Base-by-base conservation (phyloP, 2,888 invertebrate genomes). In the Cataglyphis rosenhaueri region DNA sequence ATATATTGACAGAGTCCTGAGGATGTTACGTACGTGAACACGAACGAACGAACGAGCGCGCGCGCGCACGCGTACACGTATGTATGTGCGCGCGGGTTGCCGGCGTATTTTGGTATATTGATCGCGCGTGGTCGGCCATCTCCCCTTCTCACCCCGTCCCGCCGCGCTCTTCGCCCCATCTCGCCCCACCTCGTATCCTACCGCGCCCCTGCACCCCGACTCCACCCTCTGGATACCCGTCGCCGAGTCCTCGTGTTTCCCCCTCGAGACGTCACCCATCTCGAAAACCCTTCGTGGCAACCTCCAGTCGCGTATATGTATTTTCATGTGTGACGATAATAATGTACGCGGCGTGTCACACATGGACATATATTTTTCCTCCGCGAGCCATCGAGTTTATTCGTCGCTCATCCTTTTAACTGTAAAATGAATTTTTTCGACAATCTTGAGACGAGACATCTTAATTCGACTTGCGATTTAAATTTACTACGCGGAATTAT, bases 31-130 rank as follows among this genome's bases (percentile, higher is more conserved):
- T 65, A 79, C 65, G 44, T 57, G 82, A 52, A 75, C 32, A 21
- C 15, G 61, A 18, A 25, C 1, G 25, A 25, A 25, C 25, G 25
- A 25, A 5, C 32, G 32, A 32, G 74, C 65, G 82, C 73, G 85
- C 81, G 73, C 79, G 84, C 85, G 86, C 86, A 82, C 85, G 87
- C 85, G 90, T 88, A 86, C 87, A 83, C 84, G 86, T 87, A 85
- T 89, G 86, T 86, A 90, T 90, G 92, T 89, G 89, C 57, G 78
- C 78, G 91, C 92, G 92, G 91, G 91, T 92, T 93, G 93, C 92
- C 93, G 93, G 93, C 93, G 94, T 94, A 94, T 94, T 94, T 94
- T 94, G 94, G 94, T 94, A 94, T 94, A 94, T 94, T 94, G 94
- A 94, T 94, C 94, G 94, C 92, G 92, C 92, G 92, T 92, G 92